A percentile compares a stretch with the other conserved stretches of the same genome.
Evolutionary conservation across 92 coral and sea anemone genomes (phyloP).

Genomic region (Scolanthus callimorphus): DNA sequence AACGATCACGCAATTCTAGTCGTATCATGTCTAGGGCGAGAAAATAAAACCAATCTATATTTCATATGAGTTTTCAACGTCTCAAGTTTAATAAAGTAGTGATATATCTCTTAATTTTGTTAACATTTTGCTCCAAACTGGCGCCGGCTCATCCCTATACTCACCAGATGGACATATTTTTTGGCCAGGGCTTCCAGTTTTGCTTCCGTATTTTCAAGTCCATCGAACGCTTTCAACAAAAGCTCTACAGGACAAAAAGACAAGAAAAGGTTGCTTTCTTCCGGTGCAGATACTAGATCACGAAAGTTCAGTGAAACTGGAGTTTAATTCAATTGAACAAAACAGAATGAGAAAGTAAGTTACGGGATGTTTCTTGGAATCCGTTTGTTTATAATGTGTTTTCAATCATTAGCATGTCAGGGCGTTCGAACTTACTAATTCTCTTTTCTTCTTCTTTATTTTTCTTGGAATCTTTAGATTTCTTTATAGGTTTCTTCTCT

Average conservation of each 20-base stretch:
- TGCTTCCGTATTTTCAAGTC: constrained; percentile 56
- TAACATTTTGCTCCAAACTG: too few species aligned
- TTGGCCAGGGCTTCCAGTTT: constrained; percentile 84
- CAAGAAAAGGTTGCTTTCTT: not conserved
- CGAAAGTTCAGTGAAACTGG: not conserved
- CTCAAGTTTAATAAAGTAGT: too few species aligned
- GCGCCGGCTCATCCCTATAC: not conserved
- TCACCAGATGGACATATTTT: constrained; percentile 83
- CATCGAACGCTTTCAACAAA: constrained; percentile 63
- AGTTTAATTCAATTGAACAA: too few species aligned
- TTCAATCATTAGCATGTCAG: too few species aligned
- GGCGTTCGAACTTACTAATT: constrained; percentile 79
- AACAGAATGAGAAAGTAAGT: too few species aligned
- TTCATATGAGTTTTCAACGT: too few species aligned
- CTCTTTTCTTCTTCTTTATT: constrained; percentile 92
- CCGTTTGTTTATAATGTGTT: too few species aligned
- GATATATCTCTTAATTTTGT: too few species aligned
- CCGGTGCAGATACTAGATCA: not conserved
- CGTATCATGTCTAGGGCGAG: too few species aligned
- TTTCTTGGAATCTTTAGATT: constrained; percentile 54
- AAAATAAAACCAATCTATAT: too few species aligned
- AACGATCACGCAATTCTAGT: too few species aligned
- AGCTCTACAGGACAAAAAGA: constrained; percentile 45
- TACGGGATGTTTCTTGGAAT: too few species aligned
- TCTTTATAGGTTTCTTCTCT: constrained; percentile 33